These are phyloP conservation scores for Oplegnathus fasciatus DNA, from an alignment of 2,113 vertebrate species.

Conservation along the genomic window DNA sequence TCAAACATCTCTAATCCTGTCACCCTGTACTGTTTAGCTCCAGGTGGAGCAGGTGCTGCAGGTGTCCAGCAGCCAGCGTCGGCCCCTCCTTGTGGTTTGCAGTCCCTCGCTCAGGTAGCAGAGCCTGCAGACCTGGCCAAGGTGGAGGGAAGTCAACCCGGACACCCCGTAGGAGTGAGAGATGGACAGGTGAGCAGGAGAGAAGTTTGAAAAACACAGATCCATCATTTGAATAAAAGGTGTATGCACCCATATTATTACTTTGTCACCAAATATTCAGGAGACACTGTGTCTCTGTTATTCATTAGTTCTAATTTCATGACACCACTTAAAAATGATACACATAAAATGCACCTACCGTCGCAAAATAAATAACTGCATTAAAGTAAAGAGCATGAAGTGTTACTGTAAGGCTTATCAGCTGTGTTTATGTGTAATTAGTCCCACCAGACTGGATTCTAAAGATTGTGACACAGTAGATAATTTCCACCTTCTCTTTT, in stretches of 20 bases:
- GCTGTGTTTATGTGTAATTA: background rate
- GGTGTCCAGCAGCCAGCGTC: slow-evolving; percentile 12
- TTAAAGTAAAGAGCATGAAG: background rate
- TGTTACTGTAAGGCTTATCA: background rate
- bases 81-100: background rate
- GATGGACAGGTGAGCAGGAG: slow-evolving; percentile 45
- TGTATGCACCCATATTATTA: background rate
- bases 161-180: background rate
- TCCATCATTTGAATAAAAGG: background rate
- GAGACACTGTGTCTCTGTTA: too few species aligned
- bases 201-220: background rate
- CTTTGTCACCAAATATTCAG: background rate
- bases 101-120: slow-evolving; percentile 1
- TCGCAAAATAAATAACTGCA: background rate
- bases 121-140: slow-evolving; percentile 18
- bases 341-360: background rate
- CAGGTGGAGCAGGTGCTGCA: slow-evolving; percentile 35
- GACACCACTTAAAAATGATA: too few species aligned
- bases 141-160: background rate
- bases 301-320: background rate
- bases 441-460: background rate
- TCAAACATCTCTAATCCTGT: background rate
- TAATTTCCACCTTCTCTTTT: background rate
- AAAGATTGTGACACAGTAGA: background rate
- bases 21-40: slow-evolving; percentile 22